A percentile compares a stretch with the other conserved stretches of the same genome.
These are phyloP conservation scores for Zygogramma bicolorata DNA, from an alignment of 2,888 invertebrate species.

Conservation along the genomic window DNA sequence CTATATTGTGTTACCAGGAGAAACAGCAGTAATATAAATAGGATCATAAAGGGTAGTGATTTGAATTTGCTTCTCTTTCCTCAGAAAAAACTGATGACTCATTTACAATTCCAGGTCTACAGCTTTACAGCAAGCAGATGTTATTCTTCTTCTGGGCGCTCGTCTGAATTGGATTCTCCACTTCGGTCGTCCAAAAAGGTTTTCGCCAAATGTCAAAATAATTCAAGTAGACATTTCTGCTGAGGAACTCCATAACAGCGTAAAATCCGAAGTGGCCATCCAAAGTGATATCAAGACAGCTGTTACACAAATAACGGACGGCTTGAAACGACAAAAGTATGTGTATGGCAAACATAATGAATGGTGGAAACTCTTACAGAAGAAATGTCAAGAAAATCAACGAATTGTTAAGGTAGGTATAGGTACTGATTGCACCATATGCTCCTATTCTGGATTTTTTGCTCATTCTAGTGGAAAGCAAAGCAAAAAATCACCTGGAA, in stretches of 20 bases:
- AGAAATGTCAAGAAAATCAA: constrained; percentile 81
- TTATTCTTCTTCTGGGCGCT: constrained; percentile 80
- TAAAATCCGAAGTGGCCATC: constrained; percentile 82
- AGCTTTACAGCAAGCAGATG: constrained; percentile 90
- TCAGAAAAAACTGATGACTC: too few relatives aligned
- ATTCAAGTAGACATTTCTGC: constrained; percentile 91
- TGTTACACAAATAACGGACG: constrained; percentile 73
- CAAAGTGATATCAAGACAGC: constrained; percentile 87
- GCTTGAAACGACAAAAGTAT: constrained; percentile 71
- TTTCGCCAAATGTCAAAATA: constrained; percentile 83
- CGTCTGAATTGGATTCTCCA: constrained; percentile 98
- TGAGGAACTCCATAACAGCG: constrained; percentile 94
- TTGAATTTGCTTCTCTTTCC: too few relatives aligned
- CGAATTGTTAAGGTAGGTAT: constrained; percentile 78
- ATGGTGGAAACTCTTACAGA: constrained; percentile 84
- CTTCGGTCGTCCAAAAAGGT: constrained; percentile 92
- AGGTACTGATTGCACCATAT: too few relatives aligned
- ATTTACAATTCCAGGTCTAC: constrained; percentile 72
- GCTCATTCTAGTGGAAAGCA: too few relatives aligned
- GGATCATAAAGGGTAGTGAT: too few relatives aligned
- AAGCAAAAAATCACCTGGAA: too few relatives aligned
- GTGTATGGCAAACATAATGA: constrained; percentile 69
- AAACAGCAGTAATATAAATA: too few relatives aligned
- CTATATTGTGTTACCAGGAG: too few relatives aligned
- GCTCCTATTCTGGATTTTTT: too few relatives aligned